Evolutionary conservation across 2,113 vertebrate species (phyloP).

Genomic region (Anhinga anhinga): DNA sequence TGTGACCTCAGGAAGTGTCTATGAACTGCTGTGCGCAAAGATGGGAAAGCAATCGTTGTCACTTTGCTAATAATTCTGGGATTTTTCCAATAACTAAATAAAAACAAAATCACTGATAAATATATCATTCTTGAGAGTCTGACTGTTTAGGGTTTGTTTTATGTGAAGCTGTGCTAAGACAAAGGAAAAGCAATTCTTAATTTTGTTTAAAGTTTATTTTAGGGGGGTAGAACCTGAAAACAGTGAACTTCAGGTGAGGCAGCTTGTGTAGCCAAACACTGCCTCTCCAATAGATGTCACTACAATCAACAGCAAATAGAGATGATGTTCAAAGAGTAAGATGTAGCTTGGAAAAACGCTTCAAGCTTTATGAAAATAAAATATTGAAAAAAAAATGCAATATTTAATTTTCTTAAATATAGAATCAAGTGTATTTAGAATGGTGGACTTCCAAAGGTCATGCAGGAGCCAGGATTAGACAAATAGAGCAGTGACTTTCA

Average conservation of each 20-base stretch:
- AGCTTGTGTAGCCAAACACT: constrained; percentile 9
- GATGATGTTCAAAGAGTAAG: background rate
- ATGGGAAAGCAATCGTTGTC: background rate
- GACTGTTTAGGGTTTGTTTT: background rate
- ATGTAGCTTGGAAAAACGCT: background rate
- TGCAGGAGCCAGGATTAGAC: background rate
- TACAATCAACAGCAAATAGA: constrained; percentile 67
- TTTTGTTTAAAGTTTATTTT: background rate
- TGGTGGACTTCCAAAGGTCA: background rate
- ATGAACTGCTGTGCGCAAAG: accelerated
- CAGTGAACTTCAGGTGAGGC: background rate
- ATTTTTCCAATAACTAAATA: background rate
- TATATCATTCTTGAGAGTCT: background rate
- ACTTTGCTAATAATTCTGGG: background rate
- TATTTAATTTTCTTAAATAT: background rate
- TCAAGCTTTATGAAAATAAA: background rate
- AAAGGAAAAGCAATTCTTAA: background rate
- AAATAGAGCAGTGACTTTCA: background rate
- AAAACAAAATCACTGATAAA: background rate
- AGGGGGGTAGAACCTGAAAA: background rate
- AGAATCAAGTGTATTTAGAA: background rate
- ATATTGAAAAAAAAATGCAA: background rate
- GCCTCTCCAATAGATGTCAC: constrained; percentile 79
- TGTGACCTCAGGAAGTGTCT: background rate
- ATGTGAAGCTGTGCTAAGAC: background rate